A percentile compares a stretch with the other conserved stretches of the same genome.
phyloP scores from a whole-genome alignment of 2,797 vertebrate genomes.

The Meriones psammophilus region DNA sequence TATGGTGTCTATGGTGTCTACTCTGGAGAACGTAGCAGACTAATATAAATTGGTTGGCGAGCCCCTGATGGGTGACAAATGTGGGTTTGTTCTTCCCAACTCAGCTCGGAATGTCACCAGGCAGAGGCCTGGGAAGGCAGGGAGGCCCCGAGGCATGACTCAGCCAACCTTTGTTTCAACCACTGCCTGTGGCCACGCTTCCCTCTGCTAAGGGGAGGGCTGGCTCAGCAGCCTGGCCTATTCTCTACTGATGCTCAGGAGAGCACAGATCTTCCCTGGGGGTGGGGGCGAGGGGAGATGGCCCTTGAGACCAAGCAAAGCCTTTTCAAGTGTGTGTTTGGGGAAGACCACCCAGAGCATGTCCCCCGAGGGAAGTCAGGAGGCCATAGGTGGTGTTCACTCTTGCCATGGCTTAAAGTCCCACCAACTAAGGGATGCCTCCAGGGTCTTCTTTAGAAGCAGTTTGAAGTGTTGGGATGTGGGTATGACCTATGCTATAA shows the following conservation, averaged over 20 bases:
- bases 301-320: constrained; percentile 21
- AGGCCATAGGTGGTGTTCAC: background rate
- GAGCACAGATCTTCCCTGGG: constrained; percentile 35
- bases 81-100: background rate
- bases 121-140: constrained; percentile 24
- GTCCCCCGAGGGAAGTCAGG: background rate
- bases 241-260: background rate
- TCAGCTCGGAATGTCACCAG: background rate
- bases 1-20: background rate
- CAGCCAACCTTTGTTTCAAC: background rate
- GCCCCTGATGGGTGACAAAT: background rate
- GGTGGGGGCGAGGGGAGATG: background rate
- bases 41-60: background rate
- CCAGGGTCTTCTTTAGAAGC: constrained; percentile 38
- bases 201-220: background rate
- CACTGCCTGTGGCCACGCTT: constrained; percentile 42
- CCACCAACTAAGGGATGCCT: background rate
- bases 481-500: background rate
- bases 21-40: background rate
- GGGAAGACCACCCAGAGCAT: background rate
- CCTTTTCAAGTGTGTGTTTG: background rate
- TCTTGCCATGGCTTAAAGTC: background rate
- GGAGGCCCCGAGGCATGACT: background rate
- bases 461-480: background rate
- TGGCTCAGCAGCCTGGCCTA: background rate